phyloP scores from a whole-genome alignment of 35 echinoderm and acorn worm species.

The Acanthaster planci region DNA sequence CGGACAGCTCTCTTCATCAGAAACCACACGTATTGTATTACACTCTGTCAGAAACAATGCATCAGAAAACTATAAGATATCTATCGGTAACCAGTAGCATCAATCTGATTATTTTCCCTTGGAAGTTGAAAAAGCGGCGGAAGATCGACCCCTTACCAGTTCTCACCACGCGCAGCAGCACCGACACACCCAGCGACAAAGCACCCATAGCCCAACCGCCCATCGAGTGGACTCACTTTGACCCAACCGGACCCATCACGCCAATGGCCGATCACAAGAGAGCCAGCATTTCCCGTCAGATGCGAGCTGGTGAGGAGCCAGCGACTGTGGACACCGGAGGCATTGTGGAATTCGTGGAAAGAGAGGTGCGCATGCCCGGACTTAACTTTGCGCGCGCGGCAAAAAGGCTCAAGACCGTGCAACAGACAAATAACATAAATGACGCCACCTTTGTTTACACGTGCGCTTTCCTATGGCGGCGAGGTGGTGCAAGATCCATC shows the following conservation, averaged over 20 bases:
- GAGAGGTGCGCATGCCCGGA: constrained; percentile 43
- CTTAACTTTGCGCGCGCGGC: too few relatives aligned
- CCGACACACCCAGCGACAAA: neutral
- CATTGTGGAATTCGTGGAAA: constrained; percentile 26
- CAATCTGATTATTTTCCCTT: neutral
- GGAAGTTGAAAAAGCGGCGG: neutral
- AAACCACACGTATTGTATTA: too few relatives aligned
- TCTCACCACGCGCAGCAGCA: neutral
- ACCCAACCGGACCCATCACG: constrained; percentile 38
- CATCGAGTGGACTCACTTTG: constrained; percentile 49
- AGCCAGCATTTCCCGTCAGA: constrained; percentile 23
- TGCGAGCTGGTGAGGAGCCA: neutral
- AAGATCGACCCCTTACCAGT: neutral
- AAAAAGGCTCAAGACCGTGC: too few relatives aligned
- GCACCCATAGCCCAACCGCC: constrained; percentile 19
- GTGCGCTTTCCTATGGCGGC: too few relatives aligned
- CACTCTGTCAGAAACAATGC: too few relatives aligned
- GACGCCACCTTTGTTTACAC: too few relatives aligned
- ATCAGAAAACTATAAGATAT: too few relatives aligned
- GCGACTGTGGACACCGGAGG: neutral
- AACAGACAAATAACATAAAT: too few relatives aligned
- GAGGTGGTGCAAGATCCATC: too few relatives aligned
- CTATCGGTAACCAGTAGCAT: too few relatives aligned
- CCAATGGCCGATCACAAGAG: neutral
- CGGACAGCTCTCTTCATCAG: too few relatives aligned